Conservation (phyloP, 2,113 vertebrate species). For the Apteryx owenii region DNA sequence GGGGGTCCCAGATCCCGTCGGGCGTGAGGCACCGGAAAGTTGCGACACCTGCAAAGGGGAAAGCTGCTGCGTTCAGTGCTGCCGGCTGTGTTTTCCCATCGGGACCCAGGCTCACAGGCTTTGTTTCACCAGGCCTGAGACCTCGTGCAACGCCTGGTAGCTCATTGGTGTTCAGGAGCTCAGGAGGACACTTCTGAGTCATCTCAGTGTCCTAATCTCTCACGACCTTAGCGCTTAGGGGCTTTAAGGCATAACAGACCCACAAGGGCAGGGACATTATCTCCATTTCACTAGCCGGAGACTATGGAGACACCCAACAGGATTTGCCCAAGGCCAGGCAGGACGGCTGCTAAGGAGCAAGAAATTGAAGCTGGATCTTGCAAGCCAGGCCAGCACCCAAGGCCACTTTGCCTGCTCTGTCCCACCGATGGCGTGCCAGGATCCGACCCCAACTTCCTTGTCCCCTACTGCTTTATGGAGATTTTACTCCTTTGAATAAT, state of each 20-base stretch:
- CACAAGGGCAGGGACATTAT: not conserved
- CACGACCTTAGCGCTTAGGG: not conserved
- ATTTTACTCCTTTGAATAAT: not conserved
- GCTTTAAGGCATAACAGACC: not conserved
- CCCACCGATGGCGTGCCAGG: fast-evolving
- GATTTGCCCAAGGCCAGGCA: not conserved
- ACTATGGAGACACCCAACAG: not conserved
- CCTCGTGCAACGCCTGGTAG: not conserved
- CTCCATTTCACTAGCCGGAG: not conserved
- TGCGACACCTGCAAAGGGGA: conserved; percentile 83
- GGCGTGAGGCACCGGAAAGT: conserved; percentile 87
- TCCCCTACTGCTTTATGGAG: not conserved
- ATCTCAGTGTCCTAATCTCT: not conserved
- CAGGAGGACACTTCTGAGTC: not conserved
- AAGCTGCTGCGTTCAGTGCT: not conserved
- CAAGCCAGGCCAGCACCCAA: not conserved
- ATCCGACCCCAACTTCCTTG: not conserved
- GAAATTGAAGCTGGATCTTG: not conserved
- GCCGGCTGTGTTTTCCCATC: not conserved
- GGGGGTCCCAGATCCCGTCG: conserved; percentile 91
- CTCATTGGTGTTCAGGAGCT: not conserved
- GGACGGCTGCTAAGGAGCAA: not conserved
- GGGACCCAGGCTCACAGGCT: not conserved
- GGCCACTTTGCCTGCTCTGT: not conserved
- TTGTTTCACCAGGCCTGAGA: not conserved